phyloP scores from a whole-genome alignment of 2,888 invertebrate species.

The Spatulosminthurus flaviceps region DNA sequence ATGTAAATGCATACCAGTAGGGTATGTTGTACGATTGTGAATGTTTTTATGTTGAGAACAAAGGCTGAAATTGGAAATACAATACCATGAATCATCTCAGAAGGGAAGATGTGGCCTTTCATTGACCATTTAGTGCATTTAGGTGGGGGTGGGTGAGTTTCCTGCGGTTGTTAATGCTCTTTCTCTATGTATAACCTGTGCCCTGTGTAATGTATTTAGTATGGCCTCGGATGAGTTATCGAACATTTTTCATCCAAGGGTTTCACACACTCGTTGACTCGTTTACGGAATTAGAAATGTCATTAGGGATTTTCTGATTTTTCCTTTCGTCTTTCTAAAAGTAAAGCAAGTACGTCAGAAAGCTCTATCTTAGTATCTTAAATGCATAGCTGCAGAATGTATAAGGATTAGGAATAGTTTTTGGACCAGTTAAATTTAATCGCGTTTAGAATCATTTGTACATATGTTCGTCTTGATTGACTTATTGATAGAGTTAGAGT shows the following conservation, averaged over 20 bases:
- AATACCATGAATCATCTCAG: conserved; percentile 49
- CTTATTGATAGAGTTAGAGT: no score
- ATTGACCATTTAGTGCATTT: conserved; percentile 49
- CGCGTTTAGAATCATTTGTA: no score
- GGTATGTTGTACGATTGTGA: no score
- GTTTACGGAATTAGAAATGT: background rate
- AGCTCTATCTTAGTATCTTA: no score
- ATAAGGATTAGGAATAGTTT: no score
- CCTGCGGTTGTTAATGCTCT: conserved; percentile 32
- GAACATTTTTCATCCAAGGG: conserved; percentile 9
- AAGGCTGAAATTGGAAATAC: conserved; percentile 23
- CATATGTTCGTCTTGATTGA: no score
- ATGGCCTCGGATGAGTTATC: conserved; percentile 5
- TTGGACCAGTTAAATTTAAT: no score
- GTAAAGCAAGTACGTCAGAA: no score
- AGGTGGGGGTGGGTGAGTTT: conserved; percentile 22
- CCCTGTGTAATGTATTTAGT: background rate
- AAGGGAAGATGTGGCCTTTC: conserved; percentile 33
- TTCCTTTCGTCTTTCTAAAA: background rate
- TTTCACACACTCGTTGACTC: no score
- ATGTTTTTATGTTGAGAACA: background rate
- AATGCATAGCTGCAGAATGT: no score
- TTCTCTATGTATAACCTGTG: background rate
- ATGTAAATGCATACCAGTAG: no score
- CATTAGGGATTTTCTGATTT: background rate